Conservation (phyloP, 1,140 invertebrate genomes). For the Psilanteris sp. region DNA sequence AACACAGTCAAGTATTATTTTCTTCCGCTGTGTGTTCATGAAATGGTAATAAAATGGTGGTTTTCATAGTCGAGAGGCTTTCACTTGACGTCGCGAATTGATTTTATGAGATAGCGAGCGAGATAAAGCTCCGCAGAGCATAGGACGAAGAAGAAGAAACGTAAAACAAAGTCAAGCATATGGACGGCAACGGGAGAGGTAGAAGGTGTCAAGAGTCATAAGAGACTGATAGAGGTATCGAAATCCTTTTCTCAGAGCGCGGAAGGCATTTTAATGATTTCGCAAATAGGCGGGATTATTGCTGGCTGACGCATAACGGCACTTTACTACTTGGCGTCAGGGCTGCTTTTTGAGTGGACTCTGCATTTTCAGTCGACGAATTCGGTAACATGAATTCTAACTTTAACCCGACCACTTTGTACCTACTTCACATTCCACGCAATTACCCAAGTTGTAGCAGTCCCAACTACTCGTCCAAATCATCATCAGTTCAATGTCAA, state of each 20-base stretch:
- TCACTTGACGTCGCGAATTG: constrained; percentile 30
- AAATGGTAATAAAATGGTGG: constrained; percentile 54
- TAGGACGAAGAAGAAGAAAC: too few species aligned
- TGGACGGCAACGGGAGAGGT: neutral
- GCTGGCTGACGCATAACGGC: constrained; percentile 10
- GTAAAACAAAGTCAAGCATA: too few species aligned
- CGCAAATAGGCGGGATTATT: constrained; percentile 20
- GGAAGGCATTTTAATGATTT: constrained; percentile 41
- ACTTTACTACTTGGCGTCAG: constrained; percentile 29
- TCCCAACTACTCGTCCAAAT: too few species aligned
- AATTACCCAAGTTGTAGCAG: constrained; percentile 21
- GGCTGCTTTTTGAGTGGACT: constrained; percentile 7
- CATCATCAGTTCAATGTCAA: too few species aligned
- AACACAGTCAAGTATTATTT: constrained; percentile 40
- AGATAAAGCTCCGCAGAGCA: neutral
- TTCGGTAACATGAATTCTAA: constrained; percentile 37
- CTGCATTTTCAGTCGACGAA: constrained; percentile 21
- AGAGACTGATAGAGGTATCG: constrained; percentile 9
- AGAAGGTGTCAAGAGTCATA: neutral
- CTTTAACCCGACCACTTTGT: constrained; percentile 42
- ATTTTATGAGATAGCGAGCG: constrained; percentile 28
- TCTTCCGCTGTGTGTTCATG: constrained; percentile 32
- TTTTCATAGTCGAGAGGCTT: constrained; percentile 40
- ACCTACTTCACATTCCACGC: constrained; percentile 32
- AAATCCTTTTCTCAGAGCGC: constrained; percentile 21